Evolutionary conservation across 2,113 vertebrate species (phyloP), one percentile per base, ranked within the genome.

Genomic region (Prietella phreatophila): DNA sequence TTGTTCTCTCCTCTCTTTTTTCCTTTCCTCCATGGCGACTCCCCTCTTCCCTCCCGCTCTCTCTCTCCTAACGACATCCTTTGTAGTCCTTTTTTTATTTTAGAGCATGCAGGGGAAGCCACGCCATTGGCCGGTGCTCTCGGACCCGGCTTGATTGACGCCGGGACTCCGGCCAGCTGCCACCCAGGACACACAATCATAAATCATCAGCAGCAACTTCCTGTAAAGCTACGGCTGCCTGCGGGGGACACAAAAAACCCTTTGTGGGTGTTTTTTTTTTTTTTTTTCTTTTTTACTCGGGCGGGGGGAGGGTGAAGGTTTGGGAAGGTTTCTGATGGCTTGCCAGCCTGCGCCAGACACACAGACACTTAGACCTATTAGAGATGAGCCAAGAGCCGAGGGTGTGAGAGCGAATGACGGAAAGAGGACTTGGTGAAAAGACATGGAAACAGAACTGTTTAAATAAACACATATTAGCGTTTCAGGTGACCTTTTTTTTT

Each of bases 121-220:
- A 96, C 96, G 95, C 95, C 96, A 96, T 96, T 95, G 96, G 94
- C 94, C 93, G 92, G 89, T 95, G 94, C 95, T 83, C 86, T 63
- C 42, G 73, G 82, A 27, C 78, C 61, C 4, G 94, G 95, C 91
- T 86, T 97, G 96, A 99, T 95, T 98, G 97, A 97, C 97, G 97
- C 95, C 93, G 95, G 97, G 97, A 97, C 95, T 94, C 93, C 93
- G 93, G 98, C 98, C 98, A 99, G 97, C 96, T 96, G 96, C 97
- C 96, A 97, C 96, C 53, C 93, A 96, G 93, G 96, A 98, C 97
- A 97, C 96, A 93, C 96, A 95, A 96, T 96, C 97, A 99, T 99
- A 99, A 99, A 99, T 99, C 98, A 99, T 98, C 95, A 95, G 93
- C 94, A 95, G 97, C 96, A 96, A 96, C 96, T 97, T 97, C 95